Conservation (phyloP, 1,140 invertebrate species). For the Pachypsylla venusta region DNA sequence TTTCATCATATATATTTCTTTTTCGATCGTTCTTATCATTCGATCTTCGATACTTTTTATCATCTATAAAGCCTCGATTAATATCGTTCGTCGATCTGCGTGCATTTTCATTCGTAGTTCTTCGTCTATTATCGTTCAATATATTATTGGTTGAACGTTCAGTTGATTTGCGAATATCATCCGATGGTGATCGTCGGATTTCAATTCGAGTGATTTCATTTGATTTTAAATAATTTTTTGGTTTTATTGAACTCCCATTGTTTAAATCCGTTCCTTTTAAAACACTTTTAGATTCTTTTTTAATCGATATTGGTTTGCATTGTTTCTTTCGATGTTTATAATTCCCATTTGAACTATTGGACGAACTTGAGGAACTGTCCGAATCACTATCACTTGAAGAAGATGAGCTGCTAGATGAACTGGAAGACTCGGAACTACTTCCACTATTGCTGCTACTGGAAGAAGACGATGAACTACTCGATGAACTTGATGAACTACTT, state of each 20-base stretch:
- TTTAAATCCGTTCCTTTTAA: background rate
- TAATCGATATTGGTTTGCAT: too few species aligned
- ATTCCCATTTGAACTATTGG: slow-evolving; percentile 3
- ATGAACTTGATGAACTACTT: too few species aligned
- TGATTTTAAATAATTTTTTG: background rate
- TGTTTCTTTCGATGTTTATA: too few species aligned
- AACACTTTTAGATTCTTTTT: background rate
- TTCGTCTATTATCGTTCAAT: background rate
- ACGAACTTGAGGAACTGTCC: background rate
- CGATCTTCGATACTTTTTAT: background rate
- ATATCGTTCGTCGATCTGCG: background rate
- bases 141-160: background rate
- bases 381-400: background rate
- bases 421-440: too few species aligned
- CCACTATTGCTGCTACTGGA: too few species aligned
- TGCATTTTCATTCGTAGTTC: background rate
- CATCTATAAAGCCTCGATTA: background rate
- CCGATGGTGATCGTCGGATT: background rate
- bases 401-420: too few species aligned
- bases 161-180: too few species aligned
- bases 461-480: too few species aligned
- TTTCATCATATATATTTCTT: background rate
- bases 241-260: background rate
- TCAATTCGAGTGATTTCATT: background rate
- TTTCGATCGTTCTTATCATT: background rate